phyloP scores from a whole-genome alignment of 2,888 invertebrate species.

The Cataglyphis rosenhaueri region DNA sequence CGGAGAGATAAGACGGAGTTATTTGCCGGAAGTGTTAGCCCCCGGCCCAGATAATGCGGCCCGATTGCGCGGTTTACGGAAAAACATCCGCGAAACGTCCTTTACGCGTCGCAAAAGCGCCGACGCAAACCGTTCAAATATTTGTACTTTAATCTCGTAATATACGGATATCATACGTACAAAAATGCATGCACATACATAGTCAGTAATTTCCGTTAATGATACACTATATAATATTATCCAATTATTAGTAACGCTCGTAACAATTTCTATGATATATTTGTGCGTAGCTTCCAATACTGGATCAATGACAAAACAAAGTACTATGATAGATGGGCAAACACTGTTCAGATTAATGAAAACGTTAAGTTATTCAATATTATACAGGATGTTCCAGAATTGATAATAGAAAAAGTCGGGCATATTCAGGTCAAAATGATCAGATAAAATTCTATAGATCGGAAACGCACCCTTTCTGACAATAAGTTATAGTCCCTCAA shows the following conservation, averaged over 20 bases:
- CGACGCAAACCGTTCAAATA: conserved; percentile 20
- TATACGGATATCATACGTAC: not conserved
- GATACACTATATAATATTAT: not conserved
- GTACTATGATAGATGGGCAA: conserved; percentile 8
- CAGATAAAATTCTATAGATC: too few relatives aligned
- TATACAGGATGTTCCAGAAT: too few relatives aligned
- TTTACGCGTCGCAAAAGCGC: not conserved
- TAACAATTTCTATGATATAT: conserved; percentile 20
- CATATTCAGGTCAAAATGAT: too few relatives aligned
- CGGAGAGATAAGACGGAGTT: conserved; percentile 57
- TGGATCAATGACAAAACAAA: conserved; percentile 24
- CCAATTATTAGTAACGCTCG: conserved; percentile 11
- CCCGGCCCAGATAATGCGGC: conserved; percentile 60
- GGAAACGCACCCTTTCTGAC: too few relatives aligned
- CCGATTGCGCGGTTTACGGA: conserved; percentile 56
- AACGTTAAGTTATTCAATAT: not conserved
- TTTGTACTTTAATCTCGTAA: conserved; percentile 24
- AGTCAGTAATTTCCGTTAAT: conserved; percentile 14
- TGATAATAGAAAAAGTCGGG: too few relatives aligned
- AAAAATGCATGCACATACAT: not conserved
- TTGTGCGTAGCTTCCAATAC: conserved; percentile 4
- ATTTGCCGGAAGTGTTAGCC: conserved; percentile 67
- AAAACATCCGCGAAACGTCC: conserved; percentile 63
- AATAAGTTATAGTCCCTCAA: too few relatives aligned
- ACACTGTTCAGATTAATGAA: not conserved